Evolutionary conservation across 1,140 invertebrate species (phyloP).

Genomic region (Cherax destructor): DNA sequence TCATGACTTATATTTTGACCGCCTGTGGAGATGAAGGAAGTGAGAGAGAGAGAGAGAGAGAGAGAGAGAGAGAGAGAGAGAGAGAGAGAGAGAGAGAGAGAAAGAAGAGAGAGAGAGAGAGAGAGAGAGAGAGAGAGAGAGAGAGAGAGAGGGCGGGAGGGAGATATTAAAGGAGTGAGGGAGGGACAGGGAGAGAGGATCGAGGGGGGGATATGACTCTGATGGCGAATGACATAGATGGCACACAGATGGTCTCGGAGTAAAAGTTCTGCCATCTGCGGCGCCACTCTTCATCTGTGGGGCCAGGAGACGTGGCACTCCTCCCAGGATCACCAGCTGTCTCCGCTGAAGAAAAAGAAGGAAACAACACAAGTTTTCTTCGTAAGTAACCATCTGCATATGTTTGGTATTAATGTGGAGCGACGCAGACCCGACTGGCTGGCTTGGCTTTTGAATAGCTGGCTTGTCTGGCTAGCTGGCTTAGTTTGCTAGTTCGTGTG

Average conservation of each 20-base stretch:
- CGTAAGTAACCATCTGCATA: constrained; percentile 24
- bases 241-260: constrained; percentile 2
- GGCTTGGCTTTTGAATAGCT: background rate
- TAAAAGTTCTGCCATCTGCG: constrained; percentile 12
- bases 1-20: too few species aligned
- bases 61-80: background rate
- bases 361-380: background rate
- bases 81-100: background rate
- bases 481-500: background rate
- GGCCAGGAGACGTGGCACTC: background rate
- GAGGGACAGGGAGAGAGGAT: background rate
- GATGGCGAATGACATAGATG: constrained; percentile 32
- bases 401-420: constrained; percentile 26
- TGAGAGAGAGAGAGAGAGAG: background rate
- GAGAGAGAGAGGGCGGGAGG: background rate
- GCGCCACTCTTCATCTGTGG: background rate
- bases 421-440: background rate
- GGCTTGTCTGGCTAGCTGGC: background rate
- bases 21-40: background rate
- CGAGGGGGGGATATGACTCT: background rate
- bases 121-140: background rate
- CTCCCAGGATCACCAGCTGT: background rate
- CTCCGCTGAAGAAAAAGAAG: background rate
- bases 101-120: background rate
- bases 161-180: background rate